Base-by-base conservation (phyloP, 2,797 vertebrate species). In the Acrocephalus scirpaceus region DNA sequence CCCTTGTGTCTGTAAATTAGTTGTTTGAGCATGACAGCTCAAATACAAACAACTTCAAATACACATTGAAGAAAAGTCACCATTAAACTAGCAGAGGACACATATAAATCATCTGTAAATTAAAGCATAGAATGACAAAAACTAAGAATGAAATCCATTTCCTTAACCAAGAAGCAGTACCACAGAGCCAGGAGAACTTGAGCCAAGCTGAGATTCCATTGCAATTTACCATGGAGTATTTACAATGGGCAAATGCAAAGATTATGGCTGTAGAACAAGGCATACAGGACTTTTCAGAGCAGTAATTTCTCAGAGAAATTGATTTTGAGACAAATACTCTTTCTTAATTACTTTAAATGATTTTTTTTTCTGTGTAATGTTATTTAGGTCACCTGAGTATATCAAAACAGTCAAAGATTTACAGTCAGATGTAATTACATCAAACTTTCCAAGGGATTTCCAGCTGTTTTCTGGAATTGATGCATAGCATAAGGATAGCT, bases 401-500 rank as follows among this genome's bases (percentile, higher is more conserved):
- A 92, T 75, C 65, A 82, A 92, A 93, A 96, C 71, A 72, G 90
- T 95, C 80, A 93, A 89, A 72, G 50, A 93, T 96, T 88, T 93
- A 85, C 32, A 91, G 73, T 86, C 92, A 91, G 94, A 96, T 91
- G 78, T 94, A 92, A 85, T 53, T 79, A 92, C 89, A 94, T 95
- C 86, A 90, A 94, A 88, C 40, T 82, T 91, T 90, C 83, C 88
- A 90, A 86, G 88, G 86, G 93, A 82, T 87, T 97, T 89, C 90
- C 94, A 96, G 84, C 61, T 87, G 58, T 87, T 86, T 77, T 94
- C 94, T 97, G 88, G 87, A 96, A 96, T 56, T 84, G 92, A 92
- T 97, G 96, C 94, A 92, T 94, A 96, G 96, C 91, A 71, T 78
- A 92, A 95, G 78, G 66, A 86, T 60, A 92, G 82, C 62, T 67